Percentiles rank a stretch among this genome's conserved stretches.
Conservation (phyloP, 2,888 invertebrate genomes). For the Ophion obscuratus region DNA sequence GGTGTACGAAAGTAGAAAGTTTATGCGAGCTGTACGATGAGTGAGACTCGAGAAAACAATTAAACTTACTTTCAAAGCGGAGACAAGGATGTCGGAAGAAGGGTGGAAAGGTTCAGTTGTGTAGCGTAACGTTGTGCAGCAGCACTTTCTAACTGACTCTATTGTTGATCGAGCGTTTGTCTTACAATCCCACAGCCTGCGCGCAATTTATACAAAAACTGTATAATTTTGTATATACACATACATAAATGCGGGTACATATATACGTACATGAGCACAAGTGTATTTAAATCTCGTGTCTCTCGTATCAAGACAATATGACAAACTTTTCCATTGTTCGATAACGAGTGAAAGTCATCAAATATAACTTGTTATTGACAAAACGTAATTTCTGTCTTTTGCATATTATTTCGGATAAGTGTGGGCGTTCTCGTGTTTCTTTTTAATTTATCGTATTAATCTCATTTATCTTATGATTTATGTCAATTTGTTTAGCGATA, state of each 20-base stretch:
- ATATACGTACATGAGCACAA: neutral
- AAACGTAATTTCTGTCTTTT: neutral
- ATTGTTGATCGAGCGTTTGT: conserved; percentile 23
- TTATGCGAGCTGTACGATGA: neutral
- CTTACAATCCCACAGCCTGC: neutral
- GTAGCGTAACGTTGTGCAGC: conserved; percentile 59
- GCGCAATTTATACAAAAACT: neutral
- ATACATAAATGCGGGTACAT: neutral
- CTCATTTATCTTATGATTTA: no score
- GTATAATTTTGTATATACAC: neutral
- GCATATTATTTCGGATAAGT: no score
- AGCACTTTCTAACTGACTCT: conserved; percentile 33
- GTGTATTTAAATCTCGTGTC: conserved; percentile 11
- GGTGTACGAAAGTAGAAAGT: conserved; percentile 10
- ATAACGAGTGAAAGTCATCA: neutral
- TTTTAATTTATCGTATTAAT: no score
- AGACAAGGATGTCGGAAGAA: conserved; percentile 13
- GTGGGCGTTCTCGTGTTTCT: no score
- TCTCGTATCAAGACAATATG: neutral
- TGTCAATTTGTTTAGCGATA: no score
- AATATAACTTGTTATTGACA: neutral
- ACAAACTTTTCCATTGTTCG: neutral
- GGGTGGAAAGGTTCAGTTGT: conserved; percentile 62
- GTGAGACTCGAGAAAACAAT: neutral
- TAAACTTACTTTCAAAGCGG: conserved; percentile 17